These are phyloP conservation scores for Pardalotus punctatus DNA, from an alignment of 2,113 vertebrate species.

Conservation along the genomic window DNA sequence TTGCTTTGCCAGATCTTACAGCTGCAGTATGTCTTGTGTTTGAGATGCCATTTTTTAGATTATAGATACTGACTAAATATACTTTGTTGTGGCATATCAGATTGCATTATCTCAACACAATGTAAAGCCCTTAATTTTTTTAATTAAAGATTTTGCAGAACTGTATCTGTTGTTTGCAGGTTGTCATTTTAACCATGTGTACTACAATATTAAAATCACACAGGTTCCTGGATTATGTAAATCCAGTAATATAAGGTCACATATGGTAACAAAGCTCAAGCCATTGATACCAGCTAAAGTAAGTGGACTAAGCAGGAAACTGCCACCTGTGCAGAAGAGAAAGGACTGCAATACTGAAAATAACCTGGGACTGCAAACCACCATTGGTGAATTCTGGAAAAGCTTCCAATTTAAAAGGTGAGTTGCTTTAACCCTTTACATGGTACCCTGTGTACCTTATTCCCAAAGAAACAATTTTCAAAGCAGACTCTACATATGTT, in stretches of 20 bases:
- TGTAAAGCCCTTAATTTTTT: neutral
- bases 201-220: neutral
- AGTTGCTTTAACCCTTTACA: neutral
- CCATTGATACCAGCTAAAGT: constrained; percentile 78
- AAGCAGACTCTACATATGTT: neutral
- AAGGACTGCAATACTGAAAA: constrained; percentile 79
- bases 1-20: neutral
- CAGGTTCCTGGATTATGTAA: constrained; percentile 84
- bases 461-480: neutral
- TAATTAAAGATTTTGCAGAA: neutral
- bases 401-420: constrained; percentile 90
- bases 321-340: constrained; percentile 61
- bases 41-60: neutral
- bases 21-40: neutral
- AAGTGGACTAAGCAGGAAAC: constrained; percentile 86
- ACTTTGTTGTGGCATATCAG: neutral
- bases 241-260: constrained; percentile 42
- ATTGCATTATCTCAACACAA: neutral
- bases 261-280: constrained; percentile 64
- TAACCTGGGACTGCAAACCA: constrained; percentile 79
- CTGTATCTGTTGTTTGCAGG: neutral
- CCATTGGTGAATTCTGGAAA: constrained; percentile 88
- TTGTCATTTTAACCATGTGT: neutral
- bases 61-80: neutral
- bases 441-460: neutral